Base-by-base conservation (phyloP, 2,888 invertebrate genomes). In the Callyntrura sp. region DNA sequence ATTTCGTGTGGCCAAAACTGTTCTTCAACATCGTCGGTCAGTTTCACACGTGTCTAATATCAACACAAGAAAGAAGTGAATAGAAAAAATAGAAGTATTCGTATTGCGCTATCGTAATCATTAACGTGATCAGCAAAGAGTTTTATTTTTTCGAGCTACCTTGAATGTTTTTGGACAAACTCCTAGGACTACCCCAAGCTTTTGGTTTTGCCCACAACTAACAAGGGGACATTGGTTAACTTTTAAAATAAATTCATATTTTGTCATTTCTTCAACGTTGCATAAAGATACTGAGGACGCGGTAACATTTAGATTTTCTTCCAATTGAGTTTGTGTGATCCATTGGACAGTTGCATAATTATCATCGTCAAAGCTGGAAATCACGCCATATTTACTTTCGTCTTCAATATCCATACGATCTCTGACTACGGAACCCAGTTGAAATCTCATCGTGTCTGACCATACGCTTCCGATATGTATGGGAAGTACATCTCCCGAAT, bases 181-280 rank as follows among this genome's bases (percentile, higher is more conserved):
- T 23, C 90, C 90, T 25, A 60, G 35, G 3, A 85, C 82, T 14
- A 90, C 85, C 20, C 90, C 90, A 43, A 88, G 17, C 12, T 55
- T 65, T 17, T 20, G 11, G 48, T 78, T 48, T 23, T 78, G 6
- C 0, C 68, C 76, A 55, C 51, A 79, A 60, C 23, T 28, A 14
- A 91, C 91, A 0, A 89, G 14, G 2, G 91, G 91, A 28, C 65
- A 70, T 3, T 90, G 65, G 51, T 70, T 78, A 0, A 25, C 12
- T 17, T 48, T 60, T n/a, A 57, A 78, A 20, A 91, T 43, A 23
- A 62, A 91, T 0, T 82, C 82, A 20, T 85, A 85, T 25, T 89
- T 82, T 0, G 12, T 14, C n/a, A 78, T 85, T 12, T 79, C 65
- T 9, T 4, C 48, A 14, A 91, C 35, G 55, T 89, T 82, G 51